These are phyloP conservation scores for Prunella fulvescens DNA, from an alignment of 2,113 vertebrate species.

Conservation along the genomic window DNA sequence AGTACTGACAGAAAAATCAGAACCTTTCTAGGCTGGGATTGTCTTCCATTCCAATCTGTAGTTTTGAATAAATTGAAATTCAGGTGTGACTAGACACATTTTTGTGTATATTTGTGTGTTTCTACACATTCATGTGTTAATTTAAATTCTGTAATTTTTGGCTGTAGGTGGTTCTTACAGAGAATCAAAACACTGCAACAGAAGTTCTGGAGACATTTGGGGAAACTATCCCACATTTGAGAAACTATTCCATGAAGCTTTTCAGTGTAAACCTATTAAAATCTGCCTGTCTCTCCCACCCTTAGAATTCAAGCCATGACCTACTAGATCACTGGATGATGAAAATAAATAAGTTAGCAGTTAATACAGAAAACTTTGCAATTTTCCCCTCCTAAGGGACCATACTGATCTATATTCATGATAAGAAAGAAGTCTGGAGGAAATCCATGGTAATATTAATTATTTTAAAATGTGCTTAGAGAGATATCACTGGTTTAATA, in stretches of 20 bases:
- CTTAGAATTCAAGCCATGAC: neutral
- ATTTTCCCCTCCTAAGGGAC: neutral
- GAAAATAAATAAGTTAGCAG: neutral
- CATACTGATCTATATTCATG: neutral
- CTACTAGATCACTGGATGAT: neutral
- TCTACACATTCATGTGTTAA: neutral
- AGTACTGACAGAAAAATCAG: conserved; percentile 27
- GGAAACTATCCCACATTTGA: neutral
- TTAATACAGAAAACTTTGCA: neutral
- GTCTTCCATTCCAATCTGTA: neutral
- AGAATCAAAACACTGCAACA: neutral
- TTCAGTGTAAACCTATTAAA: neutral
- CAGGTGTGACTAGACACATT: neutral
- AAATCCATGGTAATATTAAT: conserved; percentile 54
- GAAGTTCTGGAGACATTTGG: neutral
- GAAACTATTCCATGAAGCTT: neutral
- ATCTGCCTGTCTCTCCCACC: neutral
- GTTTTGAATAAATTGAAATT: neutral
- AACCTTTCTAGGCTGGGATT: neutral
- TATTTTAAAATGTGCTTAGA: conserved; percentile 35
- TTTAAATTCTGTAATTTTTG: neutral
- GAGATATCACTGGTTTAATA: conserved; percentile 30
- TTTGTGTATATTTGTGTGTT: neutral
- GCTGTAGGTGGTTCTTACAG: neutral
- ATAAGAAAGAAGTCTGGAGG: conserved; percentile 14